Evolutionary conservation across 2,888 invertebrate species (phyloP).

Genomic region (Bedellia somnulentella): DNA sequence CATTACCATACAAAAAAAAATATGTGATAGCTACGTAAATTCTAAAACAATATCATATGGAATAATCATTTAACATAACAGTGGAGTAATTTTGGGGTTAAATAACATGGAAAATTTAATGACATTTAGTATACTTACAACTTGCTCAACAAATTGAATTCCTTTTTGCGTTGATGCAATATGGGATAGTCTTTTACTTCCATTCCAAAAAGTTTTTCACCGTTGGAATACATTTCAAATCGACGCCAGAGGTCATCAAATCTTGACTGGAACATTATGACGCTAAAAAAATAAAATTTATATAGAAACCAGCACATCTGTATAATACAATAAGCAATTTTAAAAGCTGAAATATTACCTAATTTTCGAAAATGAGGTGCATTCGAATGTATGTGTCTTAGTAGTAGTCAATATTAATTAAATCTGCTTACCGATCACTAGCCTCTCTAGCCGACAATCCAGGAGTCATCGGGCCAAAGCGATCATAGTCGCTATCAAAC

Average conservation of each 20-base stretch:
- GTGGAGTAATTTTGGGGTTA: too few relatives aligned
- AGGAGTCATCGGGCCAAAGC: slow-evolving; percentile 83
- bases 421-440: slow-evolving; percentile 68
- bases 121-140: slow-evolving; percentile 62
- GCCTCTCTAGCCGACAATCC: slow-evolving; percentile 85
- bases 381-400: too few relatives aligned
- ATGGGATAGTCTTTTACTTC: slow-evolving; percentile 82
- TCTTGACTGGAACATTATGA: slow-evolving; percentile 73
- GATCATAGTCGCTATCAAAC: slow-evolving; percentile 73
- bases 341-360: too few relatives aligned
- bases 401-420: too few relatives aligned
- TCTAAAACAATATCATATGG: too few relatives aligned
- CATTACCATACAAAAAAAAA: too few relatives aligned
- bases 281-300: slow-evolving; percentile 30
- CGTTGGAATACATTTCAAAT: slow-evolving; percentile 80
- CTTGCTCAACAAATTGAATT: slow-evolving; percentile 81
- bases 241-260: slow-evolving; percentile 84
- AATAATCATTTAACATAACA: too few relatives aligned
- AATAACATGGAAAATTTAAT: too few relatives aligned
- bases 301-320: too few relatives aligned
- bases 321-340: too few relatives aligned
- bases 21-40: too few relatives aligned
- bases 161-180: slow-evolving; percentile 76
- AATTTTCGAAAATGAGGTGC: too few relatives aligned
- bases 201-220: slow-evolving; percentile 83